A percentile compares a stretch with the other conserved stretches of the same genome.
Evolutionary conservation across 1,140 invertebrate genomes (phyloP).

Genomic region (Zelostemma sp.): DNA sequence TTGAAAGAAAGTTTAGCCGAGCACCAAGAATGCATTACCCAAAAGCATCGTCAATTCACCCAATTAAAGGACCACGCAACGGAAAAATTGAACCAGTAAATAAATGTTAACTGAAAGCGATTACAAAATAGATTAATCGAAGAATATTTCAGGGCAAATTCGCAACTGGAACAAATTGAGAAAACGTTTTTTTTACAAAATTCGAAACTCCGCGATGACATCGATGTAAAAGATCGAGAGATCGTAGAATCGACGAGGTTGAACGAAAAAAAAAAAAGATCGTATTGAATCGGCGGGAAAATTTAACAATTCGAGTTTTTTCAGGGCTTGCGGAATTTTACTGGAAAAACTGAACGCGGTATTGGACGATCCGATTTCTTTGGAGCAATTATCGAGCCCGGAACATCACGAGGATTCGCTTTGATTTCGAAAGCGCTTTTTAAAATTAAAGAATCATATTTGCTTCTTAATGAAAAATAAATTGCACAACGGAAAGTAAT

Average conservation of each 20-base stretch:
- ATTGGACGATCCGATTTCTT: too few species aligned
- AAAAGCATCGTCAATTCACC: constrained; percentile 34
- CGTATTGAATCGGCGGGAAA: neutral
- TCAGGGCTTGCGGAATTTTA: too few species aligned
- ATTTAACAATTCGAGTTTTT: too few species aligned
- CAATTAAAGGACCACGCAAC: constrained; percentile 41
- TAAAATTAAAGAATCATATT: too few species aligned
- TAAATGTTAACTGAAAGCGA: constrained; percentile 9
- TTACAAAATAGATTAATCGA: neutral
- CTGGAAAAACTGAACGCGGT: too few species aligned
- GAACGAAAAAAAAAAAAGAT: neutral
- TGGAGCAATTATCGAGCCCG: too few species aligned
- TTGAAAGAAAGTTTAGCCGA: constrained; percentile 31
- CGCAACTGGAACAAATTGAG: constrained; percentile 29
- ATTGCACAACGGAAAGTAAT: too few species aligned
- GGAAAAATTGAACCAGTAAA: constrained; percentile 34
- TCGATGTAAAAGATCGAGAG: constrained; percentile 23
- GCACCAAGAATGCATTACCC: constrained; percentile 25
- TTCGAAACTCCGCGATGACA: constrained; percentile 12
- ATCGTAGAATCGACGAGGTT: constrained; percentile 29
- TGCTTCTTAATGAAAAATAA: too few species aligned
- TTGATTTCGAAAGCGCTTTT: too few species aligned
- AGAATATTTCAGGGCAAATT: constrained; percentile 25
- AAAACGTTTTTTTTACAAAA: constrained; percentile 23
- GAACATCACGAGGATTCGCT: too few species aligned